Evolutionary conservation across 2,797 vertebrate species (phyloP), one percentile per base, ranked within the genome.

Genomic region (Zalophus californianus): DNA sequence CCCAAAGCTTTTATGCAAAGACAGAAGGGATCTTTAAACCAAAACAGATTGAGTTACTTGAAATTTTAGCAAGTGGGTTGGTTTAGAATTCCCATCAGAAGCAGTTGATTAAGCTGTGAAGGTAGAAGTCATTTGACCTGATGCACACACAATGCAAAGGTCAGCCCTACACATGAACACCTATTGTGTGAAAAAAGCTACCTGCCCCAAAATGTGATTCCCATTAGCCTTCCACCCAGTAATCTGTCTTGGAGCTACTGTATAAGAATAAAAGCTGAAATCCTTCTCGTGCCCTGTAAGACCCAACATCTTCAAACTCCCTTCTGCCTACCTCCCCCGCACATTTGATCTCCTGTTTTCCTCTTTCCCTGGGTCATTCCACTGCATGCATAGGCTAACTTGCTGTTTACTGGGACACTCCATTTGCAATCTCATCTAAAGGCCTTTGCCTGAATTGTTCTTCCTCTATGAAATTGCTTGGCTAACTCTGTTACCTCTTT

Each of bases 41-140:
- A 91, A 94, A 90, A 18, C 32, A 86, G 52, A 60, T 35, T 91
- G 44, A 89, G 35, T 83, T 96, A 48, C 38, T 94, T 88, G 21
- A 27, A 70, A 16, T 77, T 94, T 79, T 44, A 38, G 18, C 32
- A 79, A 86, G 52, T 41, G 15, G 16, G 1, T 50, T 64, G 6
- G 14, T 87, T 82, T 66, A 89, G 21, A 88, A 77, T 86, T 96
- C 52, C 52, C 91, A 44, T 48, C 8, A 48, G 41, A 83, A 18
- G 2, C 73, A 54, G 38, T 12, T 70, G 56, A 91, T 21, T 10
- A 73, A 68, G 2, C 13, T 72, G 38, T 87, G 58, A 86, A 48
- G n/a, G 0, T 48, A 21, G 50, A 54, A 70, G 1, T 86, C 21
- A 7, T 87, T 60, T 82, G 16, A 87, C 20, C 38, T 32, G 5